Percentiles rank a stretch among this genome's conserved stretches.
Conservation (phyloP, 2,888 invertebrate genomes). For the Cerceris ruficornis region DNA sequence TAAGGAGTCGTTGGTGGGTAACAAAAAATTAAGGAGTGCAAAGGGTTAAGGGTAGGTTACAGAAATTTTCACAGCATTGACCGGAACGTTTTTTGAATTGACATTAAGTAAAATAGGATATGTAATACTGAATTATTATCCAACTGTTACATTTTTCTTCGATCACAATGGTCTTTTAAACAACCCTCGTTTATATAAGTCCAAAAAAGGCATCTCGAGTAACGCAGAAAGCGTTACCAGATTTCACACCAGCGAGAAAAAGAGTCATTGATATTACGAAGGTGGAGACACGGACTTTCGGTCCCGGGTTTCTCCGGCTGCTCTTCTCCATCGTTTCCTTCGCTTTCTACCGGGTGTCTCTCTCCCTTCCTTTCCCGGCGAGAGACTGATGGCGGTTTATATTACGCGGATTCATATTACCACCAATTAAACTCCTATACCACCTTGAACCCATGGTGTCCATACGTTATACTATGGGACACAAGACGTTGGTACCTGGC, state of each 20-base stretch:
- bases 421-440: slow-evolving; percentile 77
- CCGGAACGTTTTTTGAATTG: no score
- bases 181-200: not conserved
- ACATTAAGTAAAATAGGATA: no score
- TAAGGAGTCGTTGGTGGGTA: no score
- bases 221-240: slow-evolving; percentile 20
- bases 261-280: slow-evolving; percentile 66
- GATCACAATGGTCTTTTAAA: not conserved
- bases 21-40: no score
- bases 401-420: slow-evolving; percentile 78
- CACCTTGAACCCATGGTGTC: slow-evolving; percentile 64
- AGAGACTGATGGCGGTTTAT: slow-evolving; percentile 76
- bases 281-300: slow-evolving; percentile 70
- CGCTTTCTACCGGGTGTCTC: slow-evolving; percentile 27
- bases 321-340: slow-evolving; percentile 38
- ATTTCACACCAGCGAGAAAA: slow-evolving; percentile 63
- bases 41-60: no score
- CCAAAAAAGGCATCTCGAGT: not conserved
- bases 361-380: slow-evolving; percentile 59
- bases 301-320: slow-evolving; percentile 31
- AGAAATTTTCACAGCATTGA: no score
- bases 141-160: no score
- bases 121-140: no score
- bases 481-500: slow-evolving; percentile 59
- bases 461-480: slow-evolving; percentile 67